These are phyloP conservation scores for Chiloscyllium plagiosum DNA, from an alignment of 2,113 vertebrate species.

Conservation along the genomic window DNA sequence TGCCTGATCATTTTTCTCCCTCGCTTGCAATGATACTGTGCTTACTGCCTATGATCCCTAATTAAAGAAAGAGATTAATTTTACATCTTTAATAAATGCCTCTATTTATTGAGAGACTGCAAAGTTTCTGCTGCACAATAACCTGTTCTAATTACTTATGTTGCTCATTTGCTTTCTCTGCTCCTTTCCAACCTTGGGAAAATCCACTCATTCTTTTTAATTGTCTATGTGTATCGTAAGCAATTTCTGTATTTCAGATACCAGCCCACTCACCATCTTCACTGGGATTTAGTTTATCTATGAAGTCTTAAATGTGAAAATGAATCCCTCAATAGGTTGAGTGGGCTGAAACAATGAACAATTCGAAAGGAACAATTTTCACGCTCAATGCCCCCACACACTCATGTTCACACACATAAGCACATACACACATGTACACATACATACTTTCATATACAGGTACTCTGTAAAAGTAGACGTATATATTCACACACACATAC, in stretches of 20 bases:
- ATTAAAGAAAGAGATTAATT: constrained; percentile 33
- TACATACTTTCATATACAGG: too few species aligned
- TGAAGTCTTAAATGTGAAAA: background rate
- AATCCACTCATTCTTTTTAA: background rate
- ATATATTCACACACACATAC: background rate
- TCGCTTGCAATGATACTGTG: background rate
- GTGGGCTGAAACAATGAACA: background rate
- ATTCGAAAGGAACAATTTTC: background rate
- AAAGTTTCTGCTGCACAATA: background rate
- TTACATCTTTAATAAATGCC: constrained; percentile 31
- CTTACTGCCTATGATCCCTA: background rate
- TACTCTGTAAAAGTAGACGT: too few species aligned
- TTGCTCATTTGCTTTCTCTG: background rate
- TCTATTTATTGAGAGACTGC: background rate
- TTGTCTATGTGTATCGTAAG: background rate
- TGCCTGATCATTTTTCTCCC: background rate
- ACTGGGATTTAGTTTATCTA: background rate
- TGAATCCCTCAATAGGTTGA: background rate
- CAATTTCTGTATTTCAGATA: background rate
- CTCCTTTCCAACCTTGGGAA: background rate
- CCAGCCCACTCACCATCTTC: background rate
- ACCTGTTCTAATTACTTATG: background rate
- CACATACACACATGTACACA: too few species aligned
- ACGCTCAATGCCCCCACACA: background rate
- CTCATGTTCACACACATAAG: too few species aligned